Conservation (phyloP, 2,113 vertebrate genomes). For the Rousettus leschenaultii region DNA sequence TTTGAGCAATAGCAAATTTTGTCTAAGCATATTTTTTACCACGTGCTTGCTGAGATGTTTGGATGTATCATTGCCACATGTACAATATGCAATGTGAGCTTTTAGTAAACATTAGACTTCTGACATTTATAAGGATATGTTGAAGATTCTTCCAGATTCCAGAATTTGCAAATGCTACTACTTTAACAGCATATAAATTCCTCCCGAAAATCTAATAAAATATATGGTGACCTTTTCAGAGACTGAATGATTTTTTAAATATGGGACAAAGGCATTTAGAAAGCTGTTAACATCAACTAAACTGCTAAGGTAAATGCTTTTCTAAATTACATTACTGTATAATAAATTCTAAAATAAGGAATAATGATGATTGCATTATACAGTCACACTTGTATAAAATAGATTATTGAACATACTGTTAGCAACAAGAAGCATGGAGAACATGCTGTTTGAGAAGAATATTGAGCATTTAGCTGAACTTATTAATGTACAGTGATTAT, state of each 20-base stretch:
- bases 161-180: background rate
- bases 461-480: background rate
- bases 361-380: background rate
- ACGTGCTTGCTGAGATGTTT: background rate
- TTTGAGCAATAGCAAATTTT: constrained; percentile 25
- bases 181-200: background rate
- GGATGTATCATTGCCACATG: background rate
- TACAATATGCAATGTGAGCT: background rate
- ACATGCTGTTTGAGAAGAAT: background rate
- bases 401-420: background rate
- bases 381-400: background rate
- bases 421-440: background rate
- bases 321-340: background rate
- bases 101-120: background rate
- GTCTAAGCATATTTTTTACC: background rate
- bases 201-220: background rate
- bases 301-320: background rate
- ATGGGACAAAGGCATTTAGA: background rate
- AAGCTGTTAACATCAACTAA: background rate
- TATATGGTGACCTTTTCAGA: background rate
- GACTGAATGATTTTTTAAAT: background rate
- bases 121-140: background rate
- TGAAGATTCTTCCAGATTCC: background rate
- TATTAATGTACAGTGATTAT: background rate
- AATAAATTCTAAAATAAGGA: background rate